Percentiles rank a stretch among this genome's conserved stretches.
Conservation (phyloP, 2,888 invertebrate genomes). For the Drosophila emarginata region DNA sequence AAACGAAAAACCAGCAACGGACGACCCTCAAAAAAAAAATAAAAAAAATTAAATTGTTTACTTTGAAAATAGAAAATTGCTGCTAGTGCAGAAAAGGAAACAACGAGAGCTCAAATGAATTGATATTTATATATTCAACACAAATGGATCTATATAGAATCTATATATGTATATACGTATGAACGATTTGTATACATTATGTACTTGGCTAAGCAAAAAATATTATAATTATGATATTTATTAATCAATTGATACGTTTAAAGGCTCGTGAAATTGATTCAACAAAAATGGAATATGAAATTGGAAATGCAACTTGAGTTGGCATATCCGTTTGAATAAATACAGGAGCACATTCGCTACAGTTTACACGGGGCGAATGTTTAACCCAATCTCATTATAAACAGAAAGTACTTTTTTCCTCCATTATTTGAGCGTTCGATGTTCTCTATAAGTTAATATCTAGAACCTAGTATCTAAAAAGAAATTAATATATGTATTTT, state of each 20-base stretch:
- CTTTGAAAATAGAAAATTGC: slow-evolving; percentile 42
- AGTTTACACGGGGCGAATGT: neutral
- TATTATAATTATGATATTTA: slow-evolving; percentile 28
- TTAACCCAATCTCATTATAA: too few relatives aligned
- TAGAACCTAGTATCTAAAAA: too few relatives aligned
- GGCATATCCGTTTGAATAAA: slow-evolving; percentile 61
- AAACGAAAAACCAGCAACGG: neutral
- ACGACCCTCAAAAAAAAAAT: slow-evolving; percentile 11
- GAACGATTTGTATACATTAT: slow-evolving; percentile 9
- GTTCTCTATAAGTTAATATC: too few relatives aligned
- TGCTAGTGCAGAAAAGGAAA: slow-evolving; percentile 27
- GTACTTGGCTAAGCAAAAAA: slow-evolving; percentile 32
- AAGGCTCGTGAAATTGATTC: slow-evolving; percentile 42
- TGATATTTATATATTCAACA: slow-evolving; percentile 26
- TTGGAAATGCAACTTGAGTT: slow-evolving; percentile 66
- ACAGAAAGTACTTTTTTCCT: too few relatives aligned
- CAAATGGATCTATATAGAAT: neutral
- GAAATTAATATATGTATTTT: too few relatives aligned
- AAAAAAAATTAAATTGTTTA: slow-evolving; percentile 15
- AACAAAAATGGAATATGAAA: slow-evolving; percentile 36
- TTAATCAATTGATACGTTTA: slow-evolving; percentile 64
- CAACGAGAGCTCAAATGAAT: slow-evolving; percentile 20
- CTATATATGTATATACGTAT: slow-evolving; percentile 7
- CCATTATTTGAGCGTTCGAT: too few relatives aligned
- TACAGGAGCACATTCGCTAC: slow-evolving; percentile 22